Conservation (phyloP, 2,888 invertebrate species). For the Habrosyne pyritoides region DNA sequence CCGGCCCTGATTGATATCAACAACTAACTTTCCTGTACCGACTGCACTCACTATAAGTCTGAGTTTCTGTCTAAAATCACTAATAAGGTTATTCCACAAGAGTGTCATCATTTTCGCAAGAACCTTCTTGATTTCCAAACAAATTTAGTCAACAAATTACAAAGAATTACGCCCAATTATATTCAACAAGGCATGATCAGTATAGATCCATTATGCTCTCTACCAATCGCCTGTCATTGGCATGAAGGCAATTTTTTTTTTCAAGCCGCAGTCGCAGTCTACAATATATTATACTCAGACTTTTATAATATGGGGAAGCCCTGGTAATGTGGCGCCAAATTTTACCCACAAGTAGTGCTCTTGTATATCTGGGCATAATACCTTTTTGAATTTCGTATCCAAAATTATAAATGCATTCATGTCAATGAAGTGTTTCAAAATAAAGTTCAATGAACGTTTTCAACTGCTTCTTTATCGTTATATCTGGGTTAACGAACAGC, state of each 20-base stretch:
- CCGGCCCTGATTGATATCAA: no score
- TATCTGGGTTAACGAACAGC: slow-evolving; percentile 2
- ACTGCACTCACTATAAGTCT: no score
- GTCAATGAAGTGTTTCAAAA: not conserved
- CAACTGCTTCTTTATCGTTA: not conserved
- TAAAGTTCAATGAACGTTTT: not conserved
- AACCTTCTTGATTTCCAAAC: no score
- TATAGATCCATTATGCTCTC: no score
- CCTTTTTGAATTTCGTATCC: no score
- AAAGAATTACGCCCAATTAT: not conserved
- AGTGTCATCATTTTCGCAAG: no score
- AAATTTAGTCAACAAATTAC: no score
- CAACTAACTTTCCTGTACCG: no score
- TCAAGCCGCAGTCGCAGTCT: not conserved
- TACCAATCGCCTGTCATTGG: not conserved
- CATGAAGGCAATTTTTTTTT: not conserved
- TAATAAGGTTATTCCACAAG: no score
- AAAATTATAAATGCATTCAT: not conserved
- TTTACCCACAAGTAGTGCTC: no score
- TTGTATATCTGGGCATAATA: no score
- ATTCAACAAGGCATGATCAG: not conserved
- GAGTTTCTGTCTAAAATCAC: no score
- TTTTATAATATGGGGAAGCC: not conserved
- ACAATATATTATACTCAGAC: not conserved
- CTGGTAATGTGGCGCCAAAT: not conserved